Conservation (phyloP, 2,888 invertebrate genomes). For the Falcaria lacertinaria region DNA sequence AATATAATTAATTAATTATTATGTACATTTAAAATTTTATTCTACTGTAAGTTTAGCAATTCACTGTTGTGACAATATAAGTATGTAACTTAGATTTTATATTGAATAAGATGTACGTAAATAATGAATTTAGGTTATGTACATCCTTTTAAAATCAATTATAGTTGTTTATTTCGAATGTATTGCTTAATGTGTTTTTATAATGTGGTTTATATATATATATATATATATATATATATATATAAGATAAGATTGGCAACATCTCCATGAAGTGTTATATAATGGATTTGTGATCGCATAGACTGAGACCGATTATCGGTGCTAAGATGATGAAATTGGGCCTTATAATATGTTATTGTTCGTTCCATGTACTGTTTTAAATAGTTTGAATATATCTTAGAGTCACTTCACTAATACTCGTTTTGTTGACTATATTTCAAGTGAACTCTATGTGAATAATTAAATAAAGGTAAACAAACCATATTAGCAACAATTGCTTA, state of each 20-base stretch:
- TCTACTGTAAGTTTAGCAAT: conserved; percentile 24
- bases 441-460: too few species aligned
- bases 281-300: conserved; percentile 35
- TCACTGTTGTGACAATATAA: conserved; percentile 37
- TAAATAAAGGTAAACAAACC: too few species aligned
- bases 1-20: conserved; percentile 29
- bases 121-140: too few species aligned
- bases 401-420: conserved; percentile 4
- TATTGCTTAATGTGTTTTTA: conserved; percentile 12
- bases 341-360: conserved; percentile 31
- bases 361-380: conserved; percentile 20
- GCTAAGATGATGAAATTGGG: conserved; percentile 26
- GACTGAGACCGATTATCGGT: conserved; percentile 41
- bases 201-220: conserved; percentile 20
- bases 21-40: conserved; percentile 22
- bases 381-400: conserved; percentile 1
- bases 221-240: too few species aligned
- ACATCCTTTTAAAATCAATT: conserved; percentile 9
- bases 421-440: too few species aligned
- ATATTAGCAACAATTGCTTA: too few species aligned
- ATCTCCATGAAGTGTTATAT: conserved; percentile 15
- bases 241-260: too few species aligned
- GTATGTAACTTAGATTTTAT: conserved; percentile 17
- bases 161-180: conserved; percentile 12
- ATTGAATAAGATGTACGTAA: too few species aligned